phyloP scores from a whole-genome alignment of 1,140 invertebrate species.

The Maniola jurtina region DNA sequence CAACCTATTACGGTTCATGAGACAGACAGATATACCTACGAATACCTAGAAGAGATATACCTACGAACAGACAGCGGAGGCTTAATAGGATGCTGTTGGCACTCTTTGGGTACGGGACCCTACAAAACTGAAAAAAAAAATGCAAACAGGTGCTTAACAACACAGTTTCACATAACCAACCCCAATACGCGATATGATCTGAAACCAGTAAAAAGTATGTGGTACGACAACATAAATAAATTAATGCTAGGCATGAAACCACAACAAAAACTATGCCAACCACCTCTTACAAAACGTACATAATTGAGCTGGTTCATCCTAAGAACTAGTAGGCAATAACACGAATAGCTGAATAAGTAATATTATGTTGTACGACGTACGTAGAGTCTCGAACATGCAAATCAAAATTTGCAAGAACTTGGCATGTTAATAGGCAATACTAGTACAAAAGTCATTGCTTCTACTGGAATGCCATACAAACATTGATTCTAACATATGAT shows the following conservation, averaged over 20 bases:
- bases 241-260: conserved; percentile 11
- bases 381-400: conserved; percentile 1
- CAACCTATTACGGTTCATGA: too few relatives aligned
- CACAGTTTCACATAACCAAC: not conserved
- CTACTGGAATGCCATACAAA: too few relatives aligned
- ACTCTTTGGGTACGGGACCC: too few relatives aligned
- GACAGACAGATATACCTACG: too few relatives aligned
- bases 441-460: too few relatives aligned
- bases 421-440: too few relatives aligned
- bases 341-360: not conserved
- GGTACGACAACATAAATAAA: conserved; percentile 3
- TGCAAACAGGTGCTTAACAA: not conserved
- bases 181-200: not conserved
- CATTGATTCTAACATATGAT: too few relatives aligned
- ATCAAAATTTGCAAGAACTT: not conserved
- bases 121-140: not conserved
- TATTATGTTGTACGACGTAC: not conserved
- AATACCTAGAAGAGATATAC: too few relatives aligned
- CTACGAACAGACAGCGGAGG: too few relatives aligned
- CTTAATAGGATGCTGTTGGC: too few relatives aligned
- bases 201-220: not conserved
- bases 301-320: conserved; percentile 7
- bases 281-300: conserved; percentile 22
- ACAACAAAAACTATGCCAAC: conserved; percentile 21
- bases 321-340: conserved; percentile 1